phyloP scores from a whole-genome alignment of 2,888 invertebrate genomes.

The Platypus cylindrus region DNA sequence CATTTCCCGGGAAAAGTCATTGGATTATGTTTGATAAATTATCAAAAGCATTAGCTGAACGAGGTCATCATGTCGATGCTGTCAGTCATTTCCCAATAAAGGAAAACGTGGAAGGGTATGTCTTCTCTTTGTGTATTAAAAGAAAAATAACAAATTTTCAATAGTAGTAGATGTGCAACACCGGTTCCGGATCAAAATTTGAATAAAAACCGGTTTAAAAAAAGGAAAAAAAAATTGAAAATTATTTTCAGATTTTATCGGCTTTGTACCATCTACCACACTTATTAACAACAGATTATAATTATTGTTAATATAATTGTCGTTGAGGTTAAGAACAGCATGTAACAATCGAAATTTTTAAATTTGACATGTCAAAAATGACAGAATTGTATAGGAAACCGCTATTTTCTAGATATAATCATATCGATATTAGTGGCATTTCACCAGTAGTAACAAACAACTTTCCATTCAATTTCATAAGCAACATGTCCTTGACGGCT shows the following conservation, averaged over 20 bases:
- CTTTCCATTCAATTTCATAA: constrained; percentile 14
- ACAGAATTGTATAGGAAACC: no score
- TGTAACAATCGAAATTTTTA: no score
- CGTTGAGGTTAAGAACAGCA: no score
- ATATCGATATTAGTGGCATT: constrained; percentile 20
- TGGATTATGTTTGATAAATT: constrained; percentile 50
- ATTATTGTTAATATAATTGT: no score
- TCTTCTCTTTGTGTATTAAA: not conserved
- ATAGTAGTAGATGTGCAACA: not conserved
- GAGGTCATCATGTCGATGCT: constrained; percentile 55
- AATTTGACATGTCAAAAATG: no score
- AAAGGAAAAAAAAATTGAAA: no score
- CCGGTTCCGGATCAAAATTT: not conserved
- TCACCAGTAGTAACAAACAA: constrained; percentile 18
- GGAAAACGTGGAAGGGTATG: constrained; percentile 38
- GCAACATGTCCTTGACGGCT: constrained; percentile 1
- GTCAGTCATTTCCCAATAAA: constrained; percentile 49
- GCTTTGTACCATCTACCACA: no score
- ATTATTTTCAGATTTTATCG: no score
- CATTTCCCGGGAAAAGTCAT: constrained; percentile 56
- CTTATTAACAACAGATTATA: no score
- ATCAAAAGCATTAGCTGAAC: constrained; percentile 43
- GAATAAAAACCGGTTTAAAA: not conserved
- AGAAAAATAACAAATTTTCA: not conserved
- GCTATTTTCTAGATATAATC: constrained; percentile 18